These are phyloP conservation scores for Drosophila subpulchrella DNA, from an alignment of 1,140 invertebrate genomes.

Conservation along the genomic window DNA sequence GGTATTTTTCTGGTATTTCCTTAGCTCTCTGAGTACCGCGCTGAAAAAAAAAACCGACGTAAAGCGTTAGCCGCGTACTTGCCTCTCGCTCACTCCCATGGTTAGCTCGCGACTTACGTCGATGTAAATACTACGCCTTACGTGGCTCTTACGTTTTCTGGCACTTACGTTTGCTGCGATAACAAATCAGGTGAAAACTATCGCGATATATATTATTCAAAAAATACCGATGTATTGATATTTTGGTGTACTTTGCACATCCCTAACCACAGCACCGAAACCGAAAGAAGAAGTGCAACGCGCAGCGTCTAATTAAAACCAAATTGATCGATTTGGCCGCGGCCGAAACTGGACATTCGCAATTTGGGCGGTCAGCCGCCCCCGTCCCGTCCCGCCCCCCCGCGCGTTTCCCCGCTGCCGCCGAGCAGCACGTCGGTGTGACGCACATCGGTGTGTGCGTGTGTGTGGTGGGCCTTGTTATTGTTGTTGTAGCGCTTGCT, in stretches of 20 bases:
- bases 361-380: slow-evolving; percentile 48
- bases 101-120: no score
- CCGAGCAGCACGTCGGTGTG: slow-evolving; percentile 17
- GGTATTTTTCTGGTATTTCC: no score
- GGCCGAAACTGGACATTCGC: slow-evolving; percentile 31
- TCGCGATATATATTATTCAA: no score
- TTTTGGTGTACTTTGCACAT: not conserved
- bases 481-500: slow-evolving; percentile 49
- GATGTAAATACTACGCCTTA: no score
- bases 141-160: no score
- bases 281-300: slow-evolving; percentile 41
- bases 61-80: no score
- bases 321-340: slow-evolving; percentile 45
- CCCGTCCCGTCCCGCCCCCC: slow-evolving; percentile 24
- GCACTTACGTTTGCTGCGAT: no score
- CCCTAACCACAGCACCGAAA: slow-evolving; percentile 19
- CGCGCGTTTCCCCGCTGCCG: slow-evolving; percentile 21
- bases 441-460: slow-evolving; percentile 43
- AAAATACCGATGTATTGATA: no score
- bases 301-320: slow-evolving; percentile 43
- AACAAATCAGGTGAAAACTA: no score
- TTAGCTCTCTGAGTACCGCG: no score
- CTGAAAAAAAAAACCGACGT: no score
- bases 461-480: slow-evolving; percentile 31
- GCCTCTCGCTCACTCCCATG: no score